Base-by-base conservation (phyloP, 2,888 invertebrate species). In the Bembecia ichneumoniformis region DNA sequence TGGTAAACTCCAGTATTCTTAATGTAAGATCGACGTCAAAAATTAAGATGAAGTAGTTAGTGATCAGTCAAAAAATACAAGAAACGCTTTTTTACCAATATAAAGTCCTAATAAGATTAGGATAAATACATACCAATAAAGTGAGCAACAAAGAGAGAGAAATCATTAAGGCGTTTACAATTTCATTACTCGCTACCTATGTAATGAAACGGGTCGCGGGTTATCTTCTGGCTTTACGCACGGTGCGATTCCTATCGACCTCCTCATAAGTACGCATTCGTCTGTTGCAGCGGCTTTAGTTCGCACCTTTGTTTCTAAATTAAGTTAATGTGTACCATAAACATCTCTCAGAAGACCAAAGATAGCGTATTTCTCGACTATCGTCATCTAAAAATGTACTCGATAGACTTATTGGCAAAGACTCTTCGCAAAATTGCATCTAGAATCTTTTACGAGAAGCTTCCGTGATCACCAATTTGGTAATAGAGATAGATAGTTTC, bases 191-290 rank as follows among this genome's bases (percentile, higher is more conserved):
- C 67, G 58, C 60, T 55, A 28, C 7, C 28, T 28, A 28, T 28
- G 28, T 28, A 61, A 63, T 58, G 57, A 58, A 53, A 53, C 35
- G 58, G 71, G 69, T 65, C 71, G 70, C 68, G 58, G 72, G 75
- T 66, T 74, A 75, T 71, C 66, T 62, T 40, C 51, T 52, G 58
- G 61, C 40, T 40, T 62, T 63, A 58, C 62, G 63, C n/a, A n/a
- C 63, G 58, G 28, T 53, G 55, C 54, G 71, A 75, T 74, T 58
- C 68, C 75, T 75, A 75, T 75, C 76, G 64, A 54, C 55, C 60
- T 57, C 66, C 68, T 63, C 66, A 66, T 72, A 71, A 71, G 69
- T 60, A 57, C 57, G 55, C 52, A 55, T 50, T 54, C 40, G 40
- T 40, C 40, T 40, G 13, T 40, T 40, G 14, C 40, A 14, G 14